Percentiles rank a stretch among this genome's conserved stretches.
phyloP scores from a whole-genome alignment of 1,140 invertebrate genomes.

The Sweltsa coloradensis region DNA sequence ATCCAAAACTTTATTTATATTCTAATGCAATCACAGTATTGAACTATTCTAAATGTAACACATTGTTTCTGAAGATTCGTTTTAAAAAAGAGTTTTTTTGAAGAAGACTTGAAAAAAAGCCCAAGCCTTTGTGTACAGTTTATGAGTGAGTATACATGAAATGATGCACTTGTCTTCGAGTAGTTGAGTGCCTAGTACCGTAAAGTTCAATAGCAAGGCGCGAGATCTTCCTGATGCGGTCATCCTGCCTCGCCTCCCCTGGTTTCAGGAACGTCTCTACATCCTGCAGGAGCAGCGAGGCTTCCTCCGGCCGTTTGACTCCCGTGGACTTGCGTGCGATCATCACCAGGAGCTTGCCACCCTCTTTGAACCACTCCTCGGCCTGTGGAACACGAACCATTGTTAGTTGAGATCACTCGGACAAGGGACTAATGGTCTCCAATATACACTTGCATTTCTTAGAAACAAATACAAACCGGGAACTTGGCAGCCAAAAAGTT shows the following conservation, averaged over 20 bases:
- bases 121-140: too few species aligned
- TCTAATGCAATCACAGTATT: not conserved
- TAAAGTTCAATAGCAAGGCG: conserved; percentile 35
- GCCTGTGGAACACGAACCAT: too few species aligned
- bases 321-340: conserved; percentile 51
- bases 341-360: conserved; percentile 52
- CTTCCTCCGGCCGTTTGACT: conserved; percentile 48
- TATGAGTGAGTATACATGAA: not conserved
- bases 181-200: conserved; percentile 1
- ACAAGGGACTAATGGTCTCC: too few species aligned
- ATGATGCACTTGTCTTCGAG: conserved; percentile 12
- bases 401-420: too few species aligned
- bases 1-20: too few species aligned
- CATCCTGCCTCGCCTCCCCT: conserved; percentile 51
- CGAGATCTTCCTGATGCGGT: conserved; percentile 51
- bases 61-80: too few species aligned
- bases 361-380: conserved; percentile 61
- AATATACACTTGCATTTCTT: too few species aligned
- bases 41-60: not conserved
- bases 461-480: too few species aligned
- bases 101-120: too few species aligned
- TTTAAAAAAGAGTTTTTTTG: too few species aligned
- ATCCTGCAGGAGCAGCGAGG: conserved; percentile 42
- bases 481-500: too few species aligned
- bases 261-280: conserved; percentile 54